Base-by-base conservation (phyloP, 1,140 invertebrate genomes). In the Pseudomyrmex gracilis region DNA sequence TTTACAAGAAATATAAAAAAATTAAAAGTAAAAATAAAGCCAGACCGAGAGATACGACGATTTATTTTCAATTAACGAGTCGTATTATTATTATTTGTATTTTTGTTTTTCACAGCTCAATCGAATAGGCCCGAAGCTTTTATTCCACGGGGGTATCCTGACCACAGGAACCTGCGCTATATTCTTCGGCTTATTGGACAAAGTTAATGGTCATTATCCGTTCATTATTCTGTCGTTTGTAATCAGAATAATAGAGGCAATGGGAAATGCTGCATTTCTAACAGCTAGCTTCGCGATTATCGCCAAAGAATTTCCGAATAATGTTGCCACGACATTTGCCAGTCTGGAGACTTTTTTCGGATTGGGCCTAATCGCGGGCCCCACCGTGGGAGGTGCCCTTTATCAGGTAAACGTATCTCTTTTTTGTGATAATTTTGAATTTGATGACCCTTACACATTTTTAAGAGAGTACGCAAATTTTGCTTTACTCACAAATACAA, bases 251-350 rank as follows among this genome's bases (percentile, higher is more conserved):
- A 93, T 98, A n/a, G 98, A 99, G 94, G 98, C 98, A 0, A 94
- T 98, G 94, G 98, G 98, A 24, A 98, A 98, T 90, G 98, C 98
- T 0, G 98, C 98, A 2, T 98, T 98, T 94, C 95, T 99, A 2
- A 99, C 98, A 2, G 97, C 98, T 1, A 97, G 97, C 87, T 99
- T 99, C 94, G 97, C 98, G 0, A 98, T 99, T 70, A 97, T 98
- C 63, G 98, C 98, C n/a, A 97, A 97, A 92, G 97, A 98, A 94
- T 99, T 99, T 95, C 98, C 98, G 0, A 95, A 98, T 73, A 97
- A 97, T 90, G 97, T 99, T 0, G 97, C 98, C 0, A 98, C 97
- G 0, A 98, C 98, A 85, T 98, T 99, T 95, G 98, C 98, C 94
- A 97, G 96, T 94, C 92, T 99, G 83, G 98, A 99, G 93, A 98